Base-by-base conservation (phyloP, 2,888 invertebrate species). In the Coecobrya sp. region DNA sequence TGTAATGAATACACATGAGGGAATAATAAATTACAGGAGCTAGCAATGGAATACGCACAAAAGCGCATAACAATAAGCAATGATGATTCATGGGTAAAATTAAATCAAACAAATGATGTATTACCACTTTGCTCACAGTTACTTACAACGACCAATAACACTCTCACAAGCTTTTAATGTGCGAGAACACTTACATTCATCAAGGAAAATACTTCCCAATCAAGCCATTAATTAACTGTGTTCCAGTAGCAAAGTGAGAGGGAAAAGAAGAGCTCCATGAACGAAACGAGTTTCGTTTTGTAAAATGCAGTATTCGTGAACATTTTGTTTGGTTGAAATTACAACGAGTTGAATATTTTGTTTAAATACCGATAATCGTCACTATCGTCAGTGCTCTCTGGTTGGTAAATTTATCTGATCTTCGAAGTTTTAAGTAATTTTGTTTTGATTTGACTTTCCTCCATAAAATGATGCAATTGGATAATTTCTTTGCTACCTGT, bases 151-250 rank as follows among this genome's bases (percentile, higher is more conserved):
- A 36, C 2, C 2, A 7, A 36, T 36, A 36, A 2, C 7, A 36
- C 36, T 52, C 52, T 7, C 68, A 27, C 30, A 27, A 22, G 68
- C 27, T 16, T n/a, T n/a, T 36, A 42, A 7, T 36, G 27, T 62
- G 62, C 42, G 13, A 49, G 4, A 70, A 73, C 62, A 19, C 62
- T 30, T 87, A 30, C 30, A 65, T 85, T 84, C 76, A 70, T 84
- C 85, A 84, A 65, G 22, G 19, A n/a, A 76, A 76, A 87, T 73
- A 84, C 79, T 91, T 90, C 22, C 55, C 91, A 81, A 91, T 86
- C 91, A 91, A 91, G 85, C 76, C 62, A 76, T 91, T 91, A 91
- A 91, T 86, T 81, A 81, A 55, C 81, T 81, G 25, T 19, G 13
- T 19, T 59, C 30, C n/a, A 55, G 81, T 4, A 81, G 16, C 16